Evolutionary conservation across 2,797 vertebrate genomes (phyloP).

Genomic region (Etheostoma perlongum): DNA sequence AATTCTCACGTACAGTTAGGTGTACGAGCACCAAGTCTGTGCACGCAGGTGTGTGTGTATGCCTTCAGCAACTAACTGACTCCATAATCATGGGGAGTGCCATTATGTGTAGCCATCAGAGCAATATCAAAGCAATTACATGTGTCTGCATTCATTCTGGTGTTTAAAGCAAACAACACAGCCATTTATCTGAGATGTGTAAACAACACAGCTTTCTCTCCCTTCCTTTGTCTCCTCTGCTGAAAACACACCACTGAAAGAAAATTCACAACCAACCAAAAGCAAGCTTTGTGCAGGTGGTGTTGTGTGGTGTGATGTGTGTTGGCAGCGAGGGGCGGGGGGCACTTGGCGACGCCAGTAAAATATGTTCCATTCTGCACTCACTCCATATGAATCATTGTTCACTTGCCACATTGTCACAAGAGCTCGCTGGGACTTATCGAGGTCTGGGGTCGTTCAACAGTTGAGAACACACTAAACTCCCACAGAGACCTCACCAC

Average conservation of each 20-base stretch:
- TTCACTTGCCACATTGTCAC: slow-evolving; percentile 66
- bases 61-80: slow-evolving; percentile 62
- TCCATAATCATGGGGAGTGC: slow-evolving; percentile 82
- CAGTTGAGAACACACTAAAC: slow-evolving; percentile 52
- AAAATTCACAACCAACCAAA: slow-evolving; percentile 37
- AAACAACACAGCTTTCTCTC: slow-evolving; percentile 64
- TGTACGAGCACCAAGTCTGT: slow-evolving; percentile 2
- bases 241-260: slow-evolving; percentile 33
- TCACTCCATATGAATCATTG: slow-evolving; percentile 66
- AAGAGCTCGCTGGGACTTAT: slow-evolving; percentile 46
- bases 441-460: slow-evolving; percentile 59
- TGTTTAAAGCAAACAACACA: slow-evolving; percentile 81
- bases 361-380: slow-evolving; percentile 57
- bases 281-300: slow-evolving; percentile 18
- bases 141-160: slow-evolving; percentile 81
- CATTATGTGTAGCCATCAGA: slow-evolving; percentile 83
- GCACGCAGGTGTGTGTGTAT: slow-evolving; percentile 28
- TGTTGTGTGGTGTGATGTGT: slow-evolving; percentile 3
- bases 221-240: slow-evolving; percentile 28
- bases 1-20: slow-evolving; percentile 45
- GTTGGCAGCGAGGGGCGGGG: not conserved
- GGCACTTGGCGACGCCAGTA: slow-evolving; percentile 30
- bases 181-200: slow-evolving; percentile 70
- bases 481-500: slow-evolving; percentile 41
- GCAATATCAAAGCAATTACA: slow-evolving; percentile 86